Conservation (phyloP, 1,140 invertebrate genomes). For the Patella vulgata region DNA sequence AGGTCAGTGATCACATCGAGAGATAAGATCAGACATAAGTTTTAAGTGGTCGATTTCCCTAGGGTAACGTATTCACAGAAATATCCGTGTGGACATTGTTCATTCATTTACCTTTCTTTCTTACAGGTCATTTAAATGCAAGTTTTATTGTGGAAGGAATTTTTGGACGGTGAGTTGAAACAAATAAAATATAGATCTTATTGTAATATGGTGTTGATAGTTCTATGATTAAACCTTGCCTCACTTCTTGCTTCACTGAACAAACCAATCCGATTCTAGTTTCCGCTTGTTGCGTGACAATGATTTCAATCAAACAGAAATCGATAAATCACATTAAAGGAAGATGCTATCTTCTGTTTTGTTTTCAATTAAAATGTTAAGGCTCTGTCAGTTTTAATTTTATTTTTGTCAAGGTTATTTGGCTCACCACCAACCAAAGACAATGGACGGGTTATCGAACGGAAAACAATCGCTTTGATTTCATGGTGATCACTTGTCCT, state of each 20-base stretch:
- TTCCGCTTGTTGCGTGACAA: neutral
- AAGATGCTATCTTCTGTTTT: neutral
- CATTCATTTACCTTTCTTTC: neutral
- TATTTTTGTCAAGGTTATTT: no score
- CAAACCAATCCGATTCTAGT: neutral
- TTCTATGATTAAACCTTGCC: neutral
- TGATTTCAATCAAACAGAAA: neutral
- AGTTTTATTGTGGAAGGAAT: constrained; percentile 40
- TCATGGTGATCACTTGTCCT: no score
- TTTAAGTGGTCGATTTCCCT: neutral
- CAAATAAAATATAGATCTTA: neutral
- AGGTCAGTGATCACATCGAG: no score
- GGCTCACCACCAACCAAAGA: no score
- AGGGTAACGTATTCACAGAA: neutral
- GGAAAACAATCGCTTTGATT: no score
- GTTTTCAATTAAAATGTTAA: no score
- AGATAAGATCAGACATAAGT: neutral
- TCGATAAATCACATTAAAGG: neutral
- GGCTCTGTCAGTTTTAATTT: no score
- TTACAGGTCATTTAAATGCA: constrained; percentile 28
- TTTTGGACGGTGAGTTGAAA: constrained; percentile 39
- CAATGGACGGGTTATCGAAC: no score
- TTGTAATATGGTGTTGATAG: neutral
- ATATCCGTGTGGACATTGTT: neutral
- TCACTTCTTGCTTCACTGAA: neutral